A percentile compares a stretch with the other conserved stretches of the same genome.
Evolutionary conservation across 2,113 vertebrate species (phyloP).

Genomic region (Platycercus adscitus): DNA sequence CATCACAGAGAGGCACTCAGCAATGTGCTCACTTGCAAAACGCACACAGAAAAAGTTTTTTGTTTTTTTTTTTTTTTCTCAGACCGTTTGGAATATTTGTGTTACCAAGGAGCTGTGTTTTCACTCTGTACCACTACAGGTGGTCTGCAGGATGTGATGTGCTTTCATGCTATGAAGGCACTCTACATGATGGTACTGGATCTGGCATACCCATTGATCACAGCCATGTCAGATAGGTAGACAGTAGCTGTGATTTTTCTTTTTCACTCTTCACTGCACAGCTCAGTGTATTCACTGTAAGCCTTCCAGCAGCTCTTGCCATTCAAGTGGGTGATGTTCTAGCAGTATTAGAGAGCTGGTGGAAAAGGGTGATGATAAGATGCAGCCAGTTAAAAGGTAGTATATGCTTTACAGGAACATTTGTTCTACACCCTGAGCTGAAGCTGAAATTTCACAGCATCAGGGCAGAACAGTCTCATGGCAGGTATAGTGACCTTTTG

Average conservation of each 20-base stretch:
- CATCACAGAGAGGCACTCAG: not conserved
- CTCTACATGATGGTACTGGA: not conserved
- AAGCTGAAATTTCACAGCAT: not conserved
- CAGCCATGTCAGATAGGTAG: not conserved
- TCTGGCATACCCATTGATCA: not conserved
- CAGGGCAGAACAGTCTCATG: not conserved
- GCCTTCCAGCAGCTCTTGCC: not conserved
- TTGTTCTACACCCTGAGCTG: not conserved
- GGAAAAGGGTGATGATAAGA: not conserved
- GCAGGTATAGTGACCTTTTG: not conserved
- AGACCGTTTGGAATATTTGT: not conserved
- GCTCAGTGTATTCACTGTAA: not conserved
- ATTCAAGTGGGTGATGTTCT: not conserved
- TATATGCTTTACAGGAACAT: not conserved
- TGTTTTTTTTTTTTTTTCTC: not conserved
- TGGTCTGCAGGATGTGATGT: not conserved
- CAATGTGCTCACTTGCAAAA: not conserved
- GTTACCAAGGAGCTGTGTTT: not conserved
- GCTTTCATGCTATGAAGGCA: not conserved
- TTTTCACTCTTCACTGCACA: not conserved
- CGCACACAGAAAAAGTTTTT: not conserved
- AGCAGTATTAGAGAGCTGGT: not conserved
- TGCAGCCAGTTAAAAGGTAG: slow-evolving; percentile 17
- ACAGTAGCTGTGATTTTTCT: not conserved
- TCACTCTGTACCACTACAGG: accelerated